A percentile compares a stretch with the other conserved stretches of the same genome.
Conservation (phyloP, 2,797 vertebrate genomes). For the Tragopan temminckii region DNA sequence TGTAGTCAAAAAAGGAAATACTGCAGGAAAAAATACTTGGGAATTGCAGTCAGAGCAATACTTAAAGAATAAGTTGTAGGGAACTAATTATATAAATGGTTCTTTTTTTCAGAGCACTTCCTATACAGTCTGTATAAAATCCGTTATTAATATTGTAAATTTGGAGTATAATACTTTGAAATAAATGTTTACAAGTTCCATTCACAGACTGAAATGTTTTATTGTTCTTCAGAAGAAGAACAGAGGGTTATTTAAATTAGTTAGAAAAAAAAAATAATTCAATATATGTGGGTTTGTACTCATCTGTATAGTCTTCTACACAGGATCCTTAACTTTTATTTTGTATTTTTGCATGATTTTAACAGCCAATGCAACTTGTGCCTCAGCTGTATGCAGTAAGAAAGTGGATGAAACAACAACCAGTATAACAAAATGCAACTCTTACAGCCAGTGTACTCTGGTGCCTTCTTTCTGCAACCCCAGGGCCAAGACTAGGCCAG, state of each 20-base stretch:
- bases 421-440: background rate
- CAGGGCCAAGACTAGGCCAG: background rate
- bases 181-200: background rate
- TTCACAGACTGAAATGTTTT: background rate
- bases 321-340: background rate
- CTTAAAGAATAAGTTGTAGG: constrained; percentile 39
- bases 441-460: no score
- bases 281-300: background rate
- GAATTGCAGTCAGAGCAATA: background rate
- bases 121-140: background rate
- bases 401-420: background rate
- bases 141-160: background rate
- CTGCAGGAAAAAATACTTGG: constrained; percentile 46
- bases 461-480: background rate
- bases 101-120: background rate
- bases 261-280: background rate
- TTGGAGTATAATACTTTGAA: background rate
- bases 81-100: constrained; percentile 21
- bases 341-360: background rate
- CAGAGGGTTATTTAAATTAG: background rate
- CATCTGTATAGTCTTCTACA: background rate
- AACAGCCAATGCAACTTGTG: background rate
- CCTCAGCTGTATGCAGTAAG: background rate
- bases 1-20: constrained; percentile 36
- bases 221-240: background rate